Conservation (phyloP, 2,797 vertebrate species). For the Rhinichthys osculus region DNA sequence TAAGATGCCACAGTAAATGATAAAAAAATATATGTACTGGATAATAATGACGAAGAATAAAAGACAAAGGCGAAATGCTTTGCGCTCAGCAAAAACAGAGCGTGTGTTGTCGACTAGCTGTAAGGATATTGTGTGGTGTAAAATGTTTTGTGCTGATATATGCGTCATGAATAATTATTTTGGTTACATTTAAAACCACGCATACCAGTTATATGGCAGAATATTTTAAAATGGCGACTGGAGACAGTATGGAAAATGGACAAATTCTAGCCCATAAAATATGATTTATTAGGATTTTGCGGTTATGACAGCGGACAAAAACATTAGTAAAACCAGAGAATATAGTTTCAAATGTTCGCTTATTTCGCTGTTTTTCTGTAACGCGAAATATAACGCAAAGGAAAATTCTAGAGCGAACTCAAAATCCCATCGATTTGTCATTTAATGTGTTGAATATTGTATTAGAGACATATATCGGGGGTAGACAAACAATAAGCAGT, state of each 20-base stretch:
- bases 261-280: not conserved
- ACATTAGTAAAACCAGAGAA: not conserved
- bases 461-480: not conserved
- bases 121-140: not conserved
- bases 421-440: not conserved
- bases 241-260: not conserved
- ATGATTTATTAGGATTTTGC: not conserved
- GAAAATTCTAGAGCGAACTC: not conserved
- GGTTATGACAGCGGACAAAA: not conserved
- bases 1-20: constrained; percentile 21
- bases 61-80: not conserved
- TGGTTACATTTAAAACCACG: constrained; percentile 3
- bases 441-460: not conserved
- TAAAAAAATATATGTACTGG: not conserved
- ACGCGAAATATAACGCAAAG: not conserved
- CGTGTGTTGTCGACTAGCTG: not conserved
- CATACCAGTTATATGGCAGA: not conserved
- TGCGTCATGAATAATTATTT: constrained; percentile 12
- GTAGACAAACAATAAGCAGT: not conserved
- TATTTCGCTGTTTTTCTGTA: not conserved
- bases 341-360: not conserved
- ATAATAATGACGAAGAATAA: not conserved
- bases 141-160: not conserved
- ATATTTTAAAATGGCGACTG: constrained; percentile 5
- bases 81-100: not conserved